These are phyloP conservation scores for Orchesella cincta DNA, from an alignment of 1,140 invertebrate species.

Conservation along the genomic window DNA sequence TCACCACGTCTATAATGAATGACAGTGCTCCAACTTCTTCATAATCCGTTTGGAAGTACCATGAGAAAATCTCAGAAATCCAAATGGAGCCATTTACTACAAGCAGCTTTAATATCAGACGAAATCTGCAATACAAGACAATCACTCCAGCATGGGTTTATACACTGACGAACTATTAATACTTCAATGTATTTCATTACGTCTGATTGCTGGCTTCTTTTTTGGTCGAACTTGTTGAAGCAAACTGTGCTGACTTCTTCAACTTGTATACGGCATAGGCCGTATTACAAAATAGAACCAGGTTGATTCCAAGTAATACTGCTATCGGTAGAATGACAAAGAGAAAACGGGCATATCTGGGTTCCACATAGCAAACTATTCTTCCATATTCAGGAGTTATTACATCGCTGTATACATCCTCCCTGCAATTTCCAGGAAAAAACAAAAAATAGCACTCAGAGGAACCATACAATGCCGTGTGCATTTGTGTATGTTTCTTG, in stretches of 20 bases:
- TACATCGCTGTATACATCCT: conserved; percentile 28
- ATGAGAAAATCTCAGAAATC: conserved; percentile 70
- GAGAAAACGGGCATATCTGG: conserved; percentile 34
- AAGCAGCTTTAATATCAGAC: conserved; percentile 68
- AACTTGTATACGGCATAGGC: conserved; percentile 50
- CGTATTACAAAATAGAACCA: conserved; percentile 55
- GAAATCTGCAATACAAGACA: conserved; percentile 59
- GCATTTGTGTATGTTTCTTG: too few species aligned
- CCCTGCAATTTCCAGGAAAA: too few species aligned
- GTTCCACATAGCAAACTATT: conserved; percentile 29
- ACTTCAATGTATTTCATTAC: conserved; percentile 19
- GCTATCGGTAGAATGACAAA: conserved; percentile 53
- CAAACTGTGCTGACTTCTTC: background rate
- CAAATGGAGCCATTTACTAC: conserved; percentile 73
- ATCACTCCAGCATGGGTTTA: background rate
- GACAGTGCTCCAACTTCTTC: conserved; percentile 46
- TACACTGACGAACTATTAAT: background rate
- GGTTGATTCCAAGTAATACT: conserved; percentile 53
- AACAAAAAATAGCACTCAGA: too few species aligned
- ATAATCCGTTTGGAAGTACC: conserved; percentile 50
- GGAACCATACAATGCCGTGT: too few species aligned
- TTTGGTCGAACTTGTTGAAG: background rate
- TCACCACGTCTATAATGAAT: conserved; percentile 64
- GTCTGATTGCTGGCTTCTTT: conserved; percentile 26
- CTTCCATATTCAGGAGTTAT: conserved; percentile 38